A percentile compares a stretch with the other conserved stretches of the same genome.
These are phyloP conservation scores for Eleginops maclovinus DNA, from an alignment of 2,113 vertebrate species.

Conservation along the genomic window DNA sequence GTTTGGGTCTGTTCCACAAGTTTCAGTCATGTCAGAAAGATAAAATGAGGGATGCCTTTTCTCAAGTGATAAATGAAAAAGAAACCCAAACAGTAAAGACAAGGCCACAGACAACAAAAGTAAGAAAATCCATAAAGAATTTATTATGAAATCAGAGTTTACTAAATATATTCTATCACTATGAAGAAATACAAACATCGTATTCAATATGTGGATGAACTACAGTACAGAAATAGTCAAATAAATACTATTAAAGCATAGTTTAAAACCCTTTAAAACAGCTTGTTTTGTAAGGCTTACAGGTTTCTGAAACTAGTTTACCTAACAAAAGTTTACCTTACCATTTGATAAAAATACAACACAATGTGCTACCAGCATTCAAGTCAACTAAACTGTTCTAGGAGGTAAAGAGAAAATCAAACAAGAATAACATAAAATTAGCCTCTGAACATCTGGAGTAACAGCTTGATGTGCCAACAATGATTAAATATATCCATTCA, in stretches of 20 bases:
- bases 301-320: conserved; percentile 44
- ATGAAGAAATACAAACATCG: conserved; percentile 62
- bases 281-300: conserved; percentile 50
- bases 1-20: conserved; percentile 25
- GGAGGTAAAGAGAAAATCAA: conserved; percentile 50
- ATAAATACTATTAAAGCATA: conserved; percentile 56
- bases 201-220: conserved; percentile 42
- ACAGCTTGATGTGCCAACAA: background rate
- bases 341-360: conserved; percentile 26
- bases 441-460: background rate
- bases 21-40: conserved; percentile 16
- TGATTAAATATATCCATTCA: background rate
- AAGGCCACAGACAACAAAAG: conserved; percentile 3
- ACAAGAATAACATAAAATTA: background rate
- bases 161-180: conserved; percentile 55
- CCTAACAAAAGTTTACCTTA: background rate
- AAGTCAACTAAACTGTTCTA: conserved; percentile 13
- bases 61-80: background rate
- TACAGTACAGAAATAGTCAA: conserved; percentile 53
- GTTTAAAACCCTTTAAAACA: conserved; percentile 45
- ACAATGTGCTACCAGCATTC: conserved; percentile 15
- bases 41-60: background rate
- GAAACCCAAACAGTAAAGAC: background rate
- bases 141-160: conserved; percentile 63
- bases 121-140: conserved; percentile 36